Evolutionary conservation across 2,113 vertebrate genomes (phyloP), one percentile per base, ranked within the genome.

Genomic region (Psophia crepitans): DNA sequence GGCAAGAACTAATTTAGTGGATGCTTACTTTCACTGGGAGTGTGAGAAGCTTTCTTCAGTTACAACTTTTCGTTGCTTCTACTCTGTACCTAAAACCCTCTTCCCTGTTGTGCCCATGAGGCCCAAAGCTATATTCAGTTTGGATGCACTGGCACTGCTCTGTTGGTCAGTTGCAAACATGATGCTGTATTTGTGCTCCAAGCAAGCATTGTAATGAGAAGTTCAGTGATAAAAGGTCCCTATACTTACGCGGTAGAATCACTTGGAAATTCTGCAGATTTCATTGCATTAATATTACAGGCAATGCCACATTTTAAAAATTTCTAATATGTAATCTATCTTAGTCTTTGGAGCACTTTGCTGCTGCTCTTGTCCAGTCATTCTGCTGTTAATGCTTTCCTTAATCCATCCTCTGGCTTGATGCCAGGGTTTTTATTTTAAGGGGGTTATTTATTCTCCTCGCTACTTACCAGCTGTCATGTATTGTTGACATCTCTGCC

Each of bases 381-480:
- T 87, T 92, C 73, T 79, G 74, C 70, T 71, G 43, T 41, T 87
- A 93, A 51, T 81, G 53, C 83, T 90, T 84, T 76, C 80, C 53
- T 89, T 92, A 95, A 92, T 92, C 89, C 86, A 44, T 69, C 44
- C 8, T 89, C 80, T 92, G 88, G 83, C 84, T 89, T 68, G 61
- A 65, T 0, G 12, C 87, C 77, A 75, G 84, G 53, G 48, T 15
- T 91, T 92, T 95, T 92, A 76, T 88, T 83, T 94, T 77, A 97
- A 93, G 84, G 11, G 30, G 5, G 80, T 92, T 76, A 78, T 74
- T 69, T 90, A 43, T 54, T 95, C 51, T 91, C 63, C 26, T 60
- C 17, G 3, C 76, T 15, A 15, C 51, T 94, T 86, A 69, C 58
- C 65, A 87, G 23, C 70, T 87, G 81, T 81, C 58, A 43, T 63